Evolutionary conservation across 2,113 vertebrate genomes (phyloP), one percentile per base, ranked within the genome.

Genomic region (Regulus satrapa): DNA sequence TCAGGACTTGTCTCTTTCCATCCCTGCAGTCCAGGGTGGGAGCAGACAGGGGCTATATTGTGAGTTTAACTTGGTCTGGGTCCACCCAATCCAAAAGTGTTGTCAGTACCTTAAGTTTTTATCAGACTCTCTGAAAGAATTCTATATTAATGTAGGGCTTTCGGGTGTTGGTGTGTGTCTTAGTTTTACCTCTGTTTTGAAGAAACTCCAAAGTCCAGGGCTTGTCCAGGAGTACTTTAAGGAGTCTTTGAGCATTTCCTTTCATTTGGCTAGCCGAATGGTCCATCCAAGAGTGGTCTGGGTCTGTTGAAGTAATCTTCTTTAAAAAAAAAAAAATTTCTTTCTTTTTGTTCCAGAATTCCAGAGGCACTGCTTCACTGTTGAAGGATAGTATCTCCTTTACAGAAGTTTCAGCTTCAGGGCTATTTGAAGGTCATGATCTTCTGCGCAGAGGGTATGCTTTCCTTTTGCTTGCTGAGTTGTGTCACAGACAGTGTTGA

Each of bases 371-470:
- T 85, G 93, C 98, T 91, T 98, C 98, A 64, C 98, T 99, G 93
- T 95, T 99, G 80, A 99, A 99, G 94, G 99, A 99, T 97, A 99
- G 98, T 63, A 98, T 99, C 66, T 98, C 99, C 11, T 94, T 99
- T 79, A 86, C 97, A 24, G 99, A 99, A 5, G 98, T 99, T n/a
- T 98, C 98, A 91, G 97, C 98, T 31, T 95, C 97, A 49, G 99
- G 98, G 64, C 85, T 98, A 2, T 99, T 98, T 88, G 99, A 99
- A 59, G 97, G 98, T 38, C 98, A 98, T 76, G 99, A 99, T 97
- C 97, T 99, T 66, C 97, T 99, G 46, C 98, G 98, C 8, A 98
- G 97, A 94, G 99, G 99, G 99, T 99, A 90, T 5, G 77, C 69
- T 63, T 71, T 80, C 6, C 14, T 81, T 55, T 14, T 63, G 36